Evolutionary conservation across 1,140 invertebrate genomes (phyloP), one percentile per base, ranked within the genome.

Genomic region (Papilio glaucus): DNA sequence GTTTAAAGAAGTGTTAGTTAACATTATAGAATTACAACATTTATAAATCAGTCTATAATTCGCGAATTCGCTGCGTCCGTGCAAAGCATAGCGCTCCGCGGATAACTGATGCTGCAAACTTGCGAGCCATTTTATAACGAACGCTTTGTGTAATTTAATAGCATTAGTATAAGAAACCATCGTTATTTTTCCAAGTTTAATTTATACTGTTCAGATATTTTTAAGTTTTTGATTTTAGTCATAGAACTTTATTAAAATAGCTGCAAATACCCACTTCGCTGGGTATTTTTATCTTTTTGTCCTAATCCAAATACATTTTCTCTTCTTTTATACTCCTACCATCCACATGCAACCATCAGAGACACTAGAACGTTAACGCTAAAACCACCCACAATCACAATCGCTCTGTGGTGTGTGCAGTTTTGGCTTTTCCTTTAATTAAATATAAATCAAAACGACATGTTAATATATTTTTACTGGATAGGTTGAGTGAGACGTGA

Each of bases 121-220:
- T 57, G 21, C 45, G 45, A 53, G 49, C 49, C 49, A 57, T 57
- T 57, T 57, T 26, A 57, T 57, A 57, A 57, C 21, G 49, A 57
- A 26, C 18, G 49, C 49, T 24, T 57, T 57, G 21, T 26, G 49
- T 57, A 57, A 57, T 57, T 24, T 57, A 57, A 57, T 57, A 57
- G 21, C 21, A 57, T 57, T 57, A 26, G 21, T 21, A 24, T 21
- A 10, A 57, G 18, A 57, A 57, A 57, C 10, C 21, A 57, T 26
- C 49, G 12, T 57, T 57, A 57, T 57, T 57, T 49, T 57, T 57
- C 49, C 49, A 57, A 57, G 18, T 57, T 57, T 57, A 9, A 57
- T 41, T 41, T 41, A 24, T 57, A 8, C 4, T 24, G 10, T 9
- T 12, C 4, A 24, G 49, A 57, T 57, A 26, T 53, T 53, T n/a